These are phyloP conservation scores for Psilopsiagon aymara DNA, from an alignment of 2,113 vertebrate genomes.

Conservation along the genomic window DNA sequence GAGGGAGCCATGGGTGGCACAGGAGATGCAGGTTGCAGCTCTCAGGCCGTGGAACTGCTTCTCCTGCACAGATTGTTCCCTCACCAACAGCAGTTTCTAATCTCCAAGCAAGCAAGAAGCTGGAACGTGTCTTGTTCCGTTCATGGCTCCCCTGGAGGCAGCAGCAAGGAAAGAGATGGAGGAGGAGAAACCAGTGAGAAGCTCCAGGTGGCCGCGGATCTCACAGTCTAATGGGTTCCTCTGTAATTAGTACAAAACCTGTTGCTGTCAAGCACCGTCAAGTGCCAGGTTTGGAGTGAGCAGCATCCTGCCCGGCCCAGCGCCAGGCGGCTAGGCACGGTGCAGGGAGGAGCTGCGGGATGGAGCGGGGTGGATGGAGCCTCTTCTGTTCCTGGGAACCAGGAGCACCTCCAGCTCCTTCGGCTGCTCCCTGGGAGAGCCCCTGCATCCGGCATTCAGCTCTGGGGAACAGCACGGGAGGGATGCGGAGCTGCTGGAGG, in stretches of 20 bases:
- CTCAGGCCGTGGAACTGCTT: background rate
- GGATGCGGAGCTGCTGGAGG: background rate
- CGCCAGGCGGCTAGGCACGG: background rate
- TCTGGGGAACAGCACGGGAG: background rate
- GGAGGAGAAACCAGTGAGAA: conserved; percentile 37
- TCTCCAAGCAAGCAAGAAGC: conserved; percentile 29
- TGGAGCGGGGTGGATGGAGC: background rate
- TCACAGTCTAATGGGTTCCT: conserved; percentile 57
- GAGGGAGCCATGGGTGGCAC: background rate
- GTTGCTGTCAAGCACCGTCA: background rate
- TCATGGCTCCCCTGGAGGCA: conserved; percentile 56
- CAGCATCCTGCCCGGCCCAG: background rate
- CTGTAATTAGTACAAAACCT: conserved; percentile 61
- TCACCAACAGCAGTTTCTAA: background rate
- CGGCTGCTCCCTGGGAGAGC: background rate
- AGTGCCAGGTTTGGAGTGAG: background rate
- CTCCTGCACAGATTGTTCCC: background rate
- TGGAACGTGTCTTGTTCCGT: background rate
- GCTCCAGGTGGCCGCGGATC: conserved; percentile 57
- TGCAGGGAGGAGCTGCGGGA: background rate
- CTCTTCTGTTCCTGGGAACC: background rate
- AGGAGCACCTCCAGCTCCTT: background rate
- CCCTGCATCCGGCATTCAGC: background rate
- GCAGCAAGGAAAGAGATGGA: conserved; percentile 24
- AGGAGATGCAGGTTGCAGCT: background rate